Evolutionary conservation across 2,888 invertebrate genomes (phyloP).

Genomic region (Athalia cordata): DNA sequence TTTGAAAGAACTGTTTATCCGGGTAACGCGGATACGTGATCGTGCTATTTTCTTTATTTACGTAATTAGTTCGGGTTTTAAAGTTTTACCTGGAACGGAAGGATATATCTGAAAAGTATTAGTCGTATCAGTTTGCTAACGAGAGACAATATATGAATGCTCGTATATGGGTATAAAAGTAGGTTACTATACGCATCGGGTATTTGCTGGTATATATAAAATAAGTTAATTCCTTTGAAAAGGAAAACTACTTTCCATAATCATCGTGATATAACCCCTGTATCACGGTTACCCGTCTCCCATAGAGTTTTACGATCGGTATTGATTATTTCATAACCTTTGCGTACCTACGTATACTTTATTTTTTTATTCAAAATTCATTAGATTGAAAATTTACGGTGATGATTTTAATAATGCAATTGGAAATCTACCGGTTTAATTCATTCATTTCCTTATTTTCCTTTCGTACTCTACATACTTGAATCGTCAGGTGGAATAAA

Average conservation of each 20-base stretch:
- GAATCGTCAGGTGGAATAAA: no score
- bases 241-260: conserved; percentile 36
- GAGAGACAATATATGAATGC: conserved; percentile 11
- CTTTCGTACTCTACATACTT: no score
- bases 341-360: not conserved
- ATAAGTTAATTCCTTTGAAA: conserved; percentile 7
- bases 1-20: no score
- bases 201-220: not conserved
- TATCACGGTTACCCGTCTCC: not conserved
- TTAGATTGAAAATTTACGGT: no score
- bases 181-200: not conserved
- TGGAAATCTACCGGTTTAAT: no score
- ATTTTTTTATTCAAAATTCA: no score
- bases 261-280: conserved; percentile 12
- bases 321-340: not conserved
- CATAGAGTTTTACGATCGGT: conserved; percentile 2
- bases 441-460: no score
- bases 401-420: no score
- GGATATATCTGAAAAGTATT: not conserved
- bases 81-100: conserved; percentile 10
- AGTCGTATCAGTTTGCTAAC: not conserved
- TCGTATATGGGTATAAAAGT: conserved; percentile 21
- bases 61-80: not conserved
- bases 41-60: no score
- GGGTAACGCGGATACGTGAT: no score